Evolutionary conservation across 1,140 invertebrate species (phyloP), one percentile per base, ranked within the genome.

Genomic region (Neodiprion virginianus): DNA sequence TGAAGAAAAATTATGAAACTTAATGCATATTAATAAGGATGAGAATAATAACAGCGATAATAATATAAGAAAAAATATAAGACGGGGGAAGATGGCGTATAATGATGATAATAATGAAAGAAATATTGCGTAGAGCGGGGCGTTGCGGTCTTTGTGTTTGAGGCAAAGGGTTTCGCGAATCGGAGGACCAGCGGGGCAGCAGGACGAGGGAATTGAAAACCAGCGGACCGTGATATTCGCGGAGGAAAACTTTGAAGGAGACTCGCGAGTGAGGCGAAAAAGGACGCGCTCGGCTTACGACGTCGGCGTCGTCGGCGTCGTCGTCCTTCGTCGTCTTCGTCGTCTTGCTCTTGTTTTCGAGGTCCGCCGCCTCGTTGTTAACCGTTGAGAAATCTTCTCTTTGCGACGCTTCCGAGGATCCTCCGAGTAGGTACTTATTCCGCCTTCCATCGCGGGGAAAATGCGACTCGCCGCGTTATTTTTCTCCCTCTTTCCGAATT

Each of bases 121-220:
- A 69, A 14, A 47, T 8, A 23, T 21, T 12, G 67, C 40, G 67
- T 7, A 8, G 21, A 21, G 67, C 10, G 23, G 67, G 67, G 23
- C 10, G 67, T 10, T 10, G 7, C 10, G 67, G 67, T 61, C 53
- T 61, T 61, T 61, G 53, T 61, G 67, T 69, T 7, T 21, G 67
- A 21, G 23, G 67, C 21, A 47, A 47, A n/a, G 66, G 5, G 65
- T 23, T 67, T 17, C 28, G 17, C 21, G 47, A 23, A 17, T 40
- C 40, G 47, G 79, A 69, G 53, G 74, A 74, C 71, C 74, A 73
- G 48, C 28, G 74, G 12, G 71, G 73, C 14, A 73, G 28, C 72
- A 50, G 71, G 71, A 61, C 69, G 49, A 48, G 48, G 61, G 50
- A 69, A 73, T 50, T 72, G 49, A 73, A 73, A 73, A 8, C 67